Evolutionary conservation across 2,797 vertebrate species (phyloP).

Genomic region (Tiaroga cobitis): DNA sequence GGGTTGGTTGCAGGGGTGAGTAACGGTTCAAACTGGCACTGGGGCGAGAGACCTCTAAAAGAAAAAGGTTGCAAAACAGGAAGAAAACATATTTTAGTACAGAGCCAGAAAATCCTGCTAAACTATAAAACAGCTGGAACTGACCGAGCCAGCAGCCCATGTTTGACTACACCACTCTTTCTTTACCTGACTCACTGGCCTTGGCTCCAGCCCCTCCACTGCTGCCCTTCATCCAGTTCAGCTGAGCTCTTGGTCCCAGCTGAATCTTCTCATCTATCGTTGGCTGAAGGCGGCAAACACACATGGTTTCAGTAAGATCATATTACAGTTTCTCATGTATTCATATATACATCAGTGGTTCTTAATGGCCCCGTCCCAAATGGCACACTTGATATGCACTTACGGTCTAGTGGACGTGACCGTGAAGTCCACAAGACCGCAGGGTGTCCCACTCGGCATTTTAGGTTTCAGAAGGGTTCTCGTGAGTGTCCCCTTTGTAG

Average conservation of each 20-base stretch:
- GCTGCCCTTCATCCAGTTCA: conserved; percentile 98
- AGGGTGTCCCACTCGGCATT: background rate
- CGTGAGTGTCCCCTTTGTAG: background rate
- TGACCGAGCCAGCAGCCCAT: background rate
- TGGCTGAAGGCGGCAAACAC: conserved; percentile 75
- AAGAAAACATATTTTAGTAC: background rate
- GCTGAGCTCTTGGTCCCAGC: conserved; percentile 92
- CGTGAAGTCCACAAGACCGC: background rate
- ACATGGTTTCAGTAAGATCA: background rate
- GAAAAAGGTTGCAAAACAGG: background rate
- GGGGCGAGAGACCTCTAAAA: conserved; percentile 87
- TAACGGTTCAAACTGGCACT: conserved; percentile 92
- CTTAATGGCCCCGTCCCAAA: background rate
- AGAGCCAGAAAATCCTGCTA: background rate
- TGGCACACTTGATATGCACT: background rate
- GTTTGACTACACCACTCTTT: background rate
- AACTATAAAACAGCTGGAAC: background rate
- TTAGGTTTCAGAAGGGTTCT: background rate
- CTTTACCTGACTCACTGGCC: conserved; percentile 90
- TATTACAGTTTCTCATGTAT: background rate
- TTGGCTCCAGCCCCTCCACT: conserved; percentile 91
- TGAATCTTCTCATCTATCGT: conserved; percentile 99
- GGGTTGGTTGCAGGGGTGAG: conserved; percentile 89
- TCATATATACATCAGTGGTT: background rate
- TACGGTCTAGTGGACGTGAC: background rate